phyloP scores from a whole-genome alignment of 1,140 invertebrate genomes.

The Aphelenchoides besseyi region DNA sequence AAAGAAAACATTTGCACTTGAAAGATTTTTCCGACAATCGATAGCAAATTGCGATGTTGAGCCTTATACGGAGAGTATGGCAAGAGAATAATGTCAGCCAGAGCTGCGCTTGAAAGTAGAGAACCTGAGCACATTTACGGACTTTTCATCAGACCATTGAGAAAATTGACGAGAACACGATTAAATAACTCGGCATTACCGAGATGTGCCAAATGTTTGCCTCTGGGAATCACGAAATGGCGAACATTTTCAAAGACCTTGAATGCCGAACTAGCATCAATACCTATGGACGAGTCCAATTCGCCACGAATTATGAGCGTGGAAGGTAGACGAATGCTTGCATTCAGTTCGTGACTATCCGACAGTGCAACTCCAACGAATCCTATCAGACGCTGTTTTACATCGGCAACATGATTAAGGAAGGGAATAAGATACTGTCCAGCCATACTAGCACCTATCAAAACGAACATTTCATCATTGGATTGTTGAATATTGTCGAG shows the following conservation, averaged over 20 bases:
- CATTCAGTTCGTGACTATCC: conserved; percentile 10
- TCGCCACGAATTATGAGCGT: conserved; percentile 30
- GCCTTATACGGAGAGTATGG: no score
- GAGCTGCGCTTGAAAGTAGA: no score
- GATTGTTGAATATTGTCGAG: background rate
- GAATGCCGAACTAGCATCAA: conserved; percentile 35
- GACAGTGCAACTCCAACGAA: conserved; percentile 25
- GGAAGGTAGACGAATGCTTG: background rate
- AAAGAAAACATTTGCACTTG: no score
- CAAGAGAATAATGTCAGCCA: no score
- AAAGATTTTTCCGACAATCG: no score
- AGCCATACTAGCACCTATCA: conserved; percentile 23
- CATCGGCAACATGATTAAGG: conserved; percentile 12
- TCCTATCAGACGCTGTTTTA: background rate
- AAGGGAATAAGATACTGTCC: conserved; percentile 29
- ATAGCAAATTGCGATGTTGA: no score
- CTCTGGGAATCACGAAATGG: conserved; percentile 36
- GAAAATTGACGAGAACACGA: conserved; percentile 36
- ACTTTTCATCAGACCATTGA: conserved; percentile 23
- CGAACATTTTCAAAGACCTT: conserved; percentile 35
- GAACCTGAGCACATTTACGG: no score
- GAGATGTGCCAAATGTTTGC: conserved; percentile 42
- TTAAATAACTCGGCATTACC: conserved; percentile 37
- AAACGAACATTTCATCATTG: conserved; percentile 1
- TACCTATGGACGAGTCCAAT: conserved; percentile 33